Base-by-base conservation (phyloP, 2,113 vertebrate genomes). In the Stegostoma tigrinum region DNA sequence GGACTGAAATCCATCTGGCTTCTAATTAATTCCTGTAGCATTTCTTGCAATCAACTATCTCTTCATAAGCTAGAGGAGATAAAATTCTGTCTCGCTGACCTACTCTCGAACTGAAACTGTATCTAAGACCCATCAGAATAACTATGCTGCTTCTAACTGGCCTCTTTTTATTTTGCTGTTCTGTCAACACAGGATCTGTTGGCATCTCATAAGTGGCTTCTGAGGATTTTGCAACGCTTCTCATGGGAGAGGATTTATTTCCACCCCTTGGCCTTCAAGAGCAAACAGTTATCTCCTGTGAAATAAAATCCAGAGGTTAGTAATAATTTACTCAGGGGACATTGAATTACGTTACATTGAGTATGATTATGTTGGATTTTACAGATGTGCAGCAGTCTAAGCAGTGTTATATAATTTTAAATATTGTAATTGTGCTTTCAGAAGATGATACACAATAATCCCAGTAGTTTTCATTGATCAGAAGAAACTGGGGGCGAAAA, bases 261-360 rank as follows among this genome's bases (percentile, higher is more conserved):
- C 67, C 23, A 95, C 67, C 68, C 14, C 42, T 38, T 95, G 94
- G 68, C 66, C 15, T 42, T 95, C 67, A 95, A 95, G 94, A 95
- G 68, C 94, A 95, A 67, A 70, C 93, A 52, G 45, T 45, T 21
- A 70, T 95, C 67, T 95, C 64, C 67, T 27, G 48, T 95, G 67
- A 95, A 95, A 95, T 95, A 95, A 95, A 72, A 95, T 95, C 67
- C 23, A 42, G 67, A 95, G 94, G 94, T 95, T 70, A 52, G 94
- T 95, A 95, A 75, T 68, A 17, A 48, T 30, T 94, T 94, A 42
- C 91, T 94, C 66, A 68, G 67, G 24, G 30, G 14, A 0, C 3
- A 30, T 95, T 61, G 55, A 61, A 8, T 61, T 61, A 61, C 68
- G 17, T 30, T 52, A 1, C 87, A 30, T 52, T 75, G 68, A 95